Evolutionary conservation across 1,140 invertebrate genomes (phyloP), one percentile per base, ranked within the genome.

Genomic region (Apis florea): DNA sequence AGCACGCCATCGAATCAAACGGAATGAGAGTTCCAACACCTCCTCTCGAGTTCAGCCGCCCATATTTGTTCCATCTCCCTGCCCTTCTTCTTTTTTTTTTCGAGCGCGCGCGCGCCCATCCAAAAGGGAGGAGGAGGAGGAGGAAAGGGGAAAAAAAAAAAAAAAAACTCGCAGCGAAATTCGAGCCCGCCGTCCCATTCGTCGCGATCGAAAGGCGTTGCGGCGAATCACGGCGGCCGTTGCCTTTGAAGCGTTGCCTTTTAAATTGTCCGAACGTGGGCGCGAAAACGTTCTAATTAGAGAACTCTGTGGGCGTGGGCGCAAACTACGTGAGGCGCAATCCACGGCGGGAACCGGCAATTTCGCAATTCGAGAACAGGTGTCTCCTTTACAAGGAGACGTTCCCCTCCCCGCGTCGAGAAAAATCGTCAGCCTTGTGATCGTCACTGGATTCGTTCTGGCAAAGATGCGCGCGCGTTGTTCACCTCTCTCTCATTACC

Each of bases 271-370:
- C 53, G 17, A 17, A 54, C 53, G n/a, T 85, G 69, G 68, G 68
- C 53, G 75, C n/a, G n/a, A n/a, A 71, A 82, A 79, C 85, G 76
- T 72, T 80, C 76, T 80, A 87, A 87, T 87, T 87, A 87, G 64
- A 83, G 79, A 83, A 79, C 71, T 79, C 63, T 17, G 54, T 11
- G 64, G 64, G 83, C 68, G 66, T 58, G 76, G 82, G 75, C 78
- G 78, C 85, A 83, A 83, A 85, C 85, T 79, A 58, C 70, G n/a
- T n/a, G 17, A 49, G 4, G 12, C 19, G 19, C 31, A 40, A 40
- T 26, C 63, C n/a, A n/a, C 3, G 11, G 24, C 12, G 26, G 21
- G 21, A 73, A 72, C 78, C 49, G 21, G 69, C 69, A 79, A 79
- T 79, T 79, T 47, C 49, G 78, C 31, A 47, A 79, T 63, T 73